Evolutionary conservation across 2,888 invertebrate species (phyloP), one percentile per base, ranked within the genome.

Genomic region (Cheilosia urbana): DNA sequence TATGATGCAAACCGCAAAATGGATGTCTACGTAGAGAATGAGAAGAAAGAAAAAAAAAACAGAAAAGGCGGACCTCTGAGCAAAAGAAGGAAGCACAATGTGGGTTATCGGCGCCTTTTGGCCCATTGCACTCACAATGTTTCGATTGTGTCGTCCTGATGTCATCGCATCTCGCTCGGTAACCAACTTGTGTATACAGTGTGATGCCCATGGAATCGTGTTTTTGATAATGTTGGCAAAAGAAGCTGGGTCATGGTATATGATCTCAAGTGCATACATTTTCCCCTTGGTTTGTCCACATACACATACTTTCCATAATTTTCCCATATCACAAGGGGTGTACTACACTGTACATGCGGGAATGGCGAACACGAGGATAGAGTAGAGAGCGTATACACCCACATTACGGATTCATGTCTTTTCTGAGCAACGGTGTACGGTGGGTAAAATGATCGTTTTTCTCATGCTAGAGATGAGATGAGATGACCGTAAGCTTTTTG

Each of bases 21-120:
- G 55, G 62, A 75, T 58, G 65, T 62, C 17, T 34, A 17, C 13
- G 13, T 13, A 51, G 19, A 53, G 21, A 51, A 58, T 11, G 24
- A 17, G 17, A 62, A 62, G 17, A 62, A 34, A 34, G 58, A 45
- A 60, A 53, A 60, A 66, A 47, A 9, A 9, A 47, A 9, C 11
- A n/a, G n/a, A 49, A 5, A 51, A 24, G 15, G 15, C 4, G 24
- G 51, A 51, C 24, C 24, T 21, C 19, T 13, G 51, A 49, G 17
- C n/a, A 49, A 71, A 65, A 62, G 76, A 57, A 24, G 65, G 57
- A 80, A 55, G 47, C 55, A 85, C 76, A 85, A 76, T 85, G 66
- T 85, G 76, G 80, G 81, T 81, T 85, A 81, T 85, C 85, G 60
- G 57, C 27, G 80, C 60, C 81, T 85, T 68, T 75, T 81, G 76